Conservation (phyloP, 2,113 vertebrate species). For the Sylvilagus bachmani region DNA sequence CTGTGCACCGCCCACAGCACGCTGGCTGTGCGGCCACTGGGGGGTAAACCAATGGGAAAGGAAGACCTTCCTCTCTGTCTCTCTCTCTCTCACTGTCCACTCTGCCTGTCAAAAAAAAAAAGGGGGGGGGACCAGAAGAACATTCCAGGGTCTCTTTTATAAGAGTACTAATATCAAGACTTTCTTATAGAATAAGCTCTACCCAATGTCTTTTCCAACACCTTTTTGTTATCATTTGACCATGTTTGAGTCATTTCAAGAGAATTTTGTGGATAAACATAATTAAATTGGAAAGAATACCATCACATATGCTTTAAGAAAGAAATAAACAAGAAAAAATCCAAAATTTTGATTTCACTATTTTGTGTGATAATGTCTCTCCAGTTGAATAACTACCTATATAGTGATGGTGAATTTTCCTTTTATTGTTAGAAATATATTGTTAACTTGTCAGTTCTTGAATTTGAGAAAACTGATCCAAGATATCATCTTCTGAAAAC, state of each 20-base stretch:
- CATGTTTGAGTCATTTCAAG: not conserved
- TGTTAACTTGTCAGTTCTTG: not conserved
- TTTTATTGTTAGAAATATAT: conserved; percentile 8
- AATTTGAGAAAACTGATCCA: not conserved
- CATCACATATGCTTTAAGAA: not conserved
- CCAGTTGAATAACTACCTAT: not conserved
- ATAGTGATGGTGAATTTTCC: not conserved
- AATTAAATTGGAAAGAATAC: not conserved
- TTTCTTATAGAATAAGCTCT: not conserved
- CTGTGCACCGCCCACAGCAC: too few relatives aligned
- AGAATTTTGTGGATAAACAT: not conserved
- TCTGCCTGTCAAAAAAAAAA: too few relatives aligned
- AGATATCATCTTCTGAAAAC: not conserved
- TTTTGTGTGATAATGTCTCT: not conserved
- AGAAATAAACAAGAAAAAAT: not conserved
- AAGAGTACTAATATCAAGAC: not conserved
- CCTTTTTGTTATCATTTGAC: not conserved
- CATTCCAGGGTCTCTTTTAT: not conserved
- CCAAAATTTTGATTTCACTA: not conserved
- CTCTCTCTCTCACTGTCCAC: too few relatives aligned
- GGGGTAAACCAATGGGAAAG: too few relatives aligned
- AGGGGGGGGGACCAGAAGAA: too few relatives aligned
- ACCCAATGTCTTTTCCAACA: not conserved
- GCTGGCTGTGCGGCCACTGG: too few relatives aligned
- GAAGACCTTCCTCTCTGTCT: too few relatives aligned